These are phyloP conservation scores for Cryptotermes secundus DNA, from an alignment of 1,140 invertebrate species.

Conservation along the genomic window DNA sequence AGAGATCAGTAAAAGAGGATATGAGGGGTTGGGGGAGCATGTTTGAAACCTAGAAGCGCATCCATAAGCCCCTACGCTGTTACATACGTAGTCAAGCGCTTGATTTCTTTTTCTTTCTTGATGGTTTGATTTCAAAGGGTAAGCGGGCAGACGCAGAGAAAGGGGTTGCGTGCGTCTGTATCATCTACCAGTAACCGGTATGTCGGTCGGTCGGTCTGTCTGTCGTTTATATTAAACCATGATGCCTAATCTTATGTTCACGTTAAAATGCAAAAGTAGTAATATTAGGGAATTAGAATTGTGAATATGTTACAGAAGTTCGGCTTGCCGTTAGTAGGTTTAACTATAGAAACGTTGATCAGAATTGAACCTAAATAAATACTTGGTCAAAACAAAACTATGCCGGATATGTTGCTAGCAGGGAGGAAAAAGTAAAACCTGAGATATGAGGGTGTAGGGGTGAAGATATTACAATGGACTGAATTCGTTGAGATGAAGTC, in stretches of 20 bases:
- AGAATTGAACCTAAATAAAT: too few relatives aligned
- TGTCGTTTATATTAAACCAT: not conserved
- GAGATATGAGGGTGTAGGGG: too few relatives aligned
- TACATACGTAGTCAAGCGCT: conserved; percentile 1
- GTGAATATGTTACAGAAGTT: too few relatives aligned
- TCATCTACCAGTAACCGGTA: not conserved
- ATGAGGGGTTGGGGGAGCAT: not conserved
- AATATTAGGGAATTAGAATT: too few relatives aligned
- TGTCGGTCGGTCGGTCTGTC: not conserved
- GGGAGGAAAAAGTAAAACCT: too few relatives aligned
- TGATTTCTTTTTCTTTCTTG: conserved; percentile 16
- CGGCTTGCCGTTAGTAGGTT: too few relatives aligned
- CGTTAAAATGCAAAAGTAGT: too few relatives aligned
- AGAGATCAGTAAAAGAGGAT: conserved; percentile 11
- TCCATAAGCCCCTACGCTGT: not conserved
- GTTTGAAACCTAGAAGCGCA: conserved; percentile 2
- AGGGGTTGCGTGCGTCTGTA: not conserved
- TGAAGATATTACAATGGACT: too few relatives aligned
- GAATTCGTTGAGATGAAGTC: too few relatives aligned
- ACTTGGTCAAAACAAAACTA: too few relatives aligned
- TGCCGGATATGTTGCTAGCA: too few relatives aligned
- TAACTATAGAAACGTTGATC: too few relatives aligned
- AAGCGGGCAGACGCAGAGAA: not conserved
- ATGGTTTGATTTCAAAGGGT: conserved; percentile 19
- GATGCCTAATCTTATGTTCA: not conserved